phyloP scores from a whole-genome alignment of 1,140 invertebrate genomes.

The Lucilia cuprina region DNA sequence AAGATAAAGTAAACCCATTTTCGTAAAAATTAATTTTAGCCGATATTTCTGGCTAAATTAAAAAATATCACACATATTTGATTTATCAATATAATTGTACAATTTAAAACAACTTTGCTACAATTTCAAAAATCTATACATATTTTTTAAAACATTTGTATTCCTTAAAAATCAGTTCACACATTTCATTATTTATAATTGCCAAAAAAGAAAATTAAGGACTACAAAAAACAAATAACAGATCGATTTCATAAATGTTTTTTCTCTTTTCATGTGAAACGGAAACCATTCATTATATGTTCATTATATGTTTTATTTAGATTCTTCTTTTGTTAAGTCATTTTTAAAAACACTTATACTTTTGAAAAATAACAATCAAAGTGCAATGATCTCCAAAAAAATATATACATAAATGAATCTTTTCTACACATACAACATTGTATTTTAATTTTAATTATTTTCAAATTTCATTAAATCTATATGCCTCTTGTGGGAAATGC shows the following conservation, averaged over 20 bases:
- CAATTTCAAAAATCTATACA: too few relatives aligned
- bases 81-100: too few relatives aligned
- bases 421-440: neutral
- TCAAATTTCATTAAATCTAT: neutral
- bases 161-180: too few relatives aligned
- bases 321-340: neutral
- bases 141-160: too few relatives aligned
- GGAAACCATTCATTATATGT: neutral
- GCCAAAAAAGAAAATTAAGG: neutral
- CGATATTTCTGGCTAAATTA: too few relatives aligned
- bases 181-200: neutral
- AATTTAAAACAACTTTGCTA: too few relatives aligned
- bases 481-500: conserved; percentile 12
- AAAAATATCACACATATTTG: too few relatives aligned
- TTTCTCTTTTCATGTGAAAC: neutral
- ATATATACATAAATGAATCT: neutral
- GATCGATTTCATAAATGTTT: neutral
- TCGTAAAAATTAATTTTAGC: too few relatives aligned
- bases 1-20: too few relatives aligned
- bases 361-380: neutral
- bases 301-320: neutral
- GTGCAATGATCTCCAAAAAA: conserved; percentile 6
- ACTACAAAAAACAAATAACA: neutral
- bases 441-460: conserved; percentile 21
- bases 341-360: neutral